These are phyloP conservation scores for Sula dactylatra DNA, from an alignment of 2,113 vertebrate species.

Conservation along the genomic window DNA sequence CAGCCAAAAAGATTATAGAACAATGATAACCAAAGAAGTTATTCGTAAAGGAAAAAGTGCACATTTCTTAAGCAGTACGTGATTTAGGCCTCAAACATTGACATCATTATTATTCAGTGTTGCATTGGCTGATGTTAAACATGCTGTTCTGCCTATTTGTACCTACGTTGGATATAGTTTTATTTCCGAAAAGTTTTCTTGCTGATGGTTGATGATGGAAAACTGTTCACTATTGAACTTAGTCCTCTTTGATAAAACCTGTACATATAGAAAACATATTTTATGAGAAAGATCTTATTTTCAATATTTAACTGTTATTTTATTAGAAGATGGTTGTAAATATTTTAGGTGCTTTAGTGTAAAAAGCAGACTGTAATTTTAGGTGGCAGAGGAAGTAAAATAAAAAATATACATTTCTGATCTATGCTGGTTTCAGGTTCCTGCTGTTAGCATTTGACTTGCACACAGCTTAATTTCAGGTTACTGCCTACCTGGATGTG, in stretches of 20 bases:
- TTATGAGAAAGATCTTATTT: constrained; percentile 83
- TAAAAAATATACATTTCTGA: constrained; percentile 65
- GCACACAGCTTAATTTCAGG: constrained; percentile 48
- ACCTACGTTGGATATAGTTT: constrained; percentile 7
- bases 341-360: constrained; percentile 81
- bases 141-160: constrained; percentile 68
- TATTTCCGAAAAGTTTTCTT: constrained; percentile 49
- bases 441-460: constrained; percentile 22
- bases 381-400: constrained; percentile 70
- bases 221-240: constrained; percentile 66
- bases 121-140: constrained; percentile 58
- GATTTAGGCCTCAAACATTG: constrained; percentile 16
- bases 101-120: constrained; percentile 31
- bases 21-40: constrained; percentile 38
- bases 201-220: constrained; percentile 54
- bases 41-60: constrained; percentile 39
- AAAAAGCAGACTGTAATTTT: constrained; percentile 76
- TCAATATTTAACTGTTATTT: constrained; percentile 85
- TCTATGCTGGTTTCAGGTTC: constrained; percentile 70
- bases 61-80: constrained; percentile 40
- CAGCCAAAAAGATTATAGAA: constrained; percentile 19
- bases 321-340: constrained; percentile 83
- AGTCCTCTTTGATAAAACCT: constrained; percentile 74
- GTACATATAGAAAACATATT: constrained; percentile 82
- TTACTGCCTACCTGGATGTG: constrained; percentile 42